These are phyloP conservation scores for Crossocerus cetratus DNA, from an alignment of 2,888 invertebrate species.

Conservation along the genomic window DNA sequence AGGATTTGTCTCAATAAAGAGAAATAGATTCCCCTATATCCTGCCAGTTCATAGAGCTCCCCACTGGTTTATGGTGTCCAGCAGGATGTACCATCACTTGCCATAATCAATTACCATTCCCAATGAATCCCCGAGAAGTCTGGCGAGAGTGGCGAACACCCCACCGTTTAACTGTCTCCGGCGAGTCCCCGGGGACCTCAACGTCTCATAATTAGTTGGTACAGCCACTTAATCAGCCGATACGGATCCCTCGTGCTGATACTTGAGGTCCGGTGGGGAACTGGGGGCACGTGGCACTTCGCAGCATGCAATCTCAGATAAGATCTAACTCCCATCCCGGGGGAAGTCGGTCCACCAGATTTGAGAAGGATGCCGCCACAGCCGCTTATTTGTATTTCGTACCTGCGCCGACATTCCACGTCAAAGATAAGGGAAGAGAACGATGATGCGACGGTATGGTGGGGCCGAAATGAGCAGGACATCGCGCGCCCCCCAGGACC, in stretches of 20 bases:
- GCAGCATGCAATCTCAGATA: slow-evolving; percentile 59
- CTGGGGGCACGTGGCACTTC: slow-evolving; percentile 50
- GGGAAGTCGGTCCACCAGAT: slow-evolving; percentile 55
- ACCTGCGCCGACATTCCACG: slow-evolving; percentile 65
- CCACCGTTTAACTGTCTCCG: no score
- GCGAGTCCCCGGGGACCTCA: no score
- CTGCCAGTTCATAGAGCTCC: no score
- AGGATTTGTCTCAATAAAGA: no score
- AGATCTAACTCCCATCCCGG: slow-evolving; percentile 68
- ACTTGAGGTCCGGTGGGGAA: slow-evolving; percentile 20
- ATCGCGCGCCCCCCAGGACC: slow-evolving; percentile 13
- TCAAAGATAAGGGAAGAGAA: slow-evolving; percentile 50
- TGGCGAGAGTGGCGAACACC: no score
- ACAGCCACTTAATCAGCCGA: no score
- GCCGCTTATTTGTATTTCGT: slow-evolving; percentile 68
- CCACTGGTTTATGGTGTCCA: no score
- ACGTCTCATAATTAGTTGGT: no score
- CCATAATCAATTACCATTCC: no score
- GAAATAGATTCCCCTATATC: no score
- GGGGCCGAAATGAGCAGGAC: slow-evolving; percentile 24
- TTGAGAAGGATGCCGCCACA: neutral
- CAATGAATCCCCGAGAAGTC: no score
- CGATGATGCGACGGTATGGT: slow-evolving; percentile 33
- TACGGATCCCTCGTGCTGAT: neutral
- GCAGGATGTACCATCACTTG: no score